Evolutionary conservation across 1,140 invertebrate species (phyloP), one percentile per base, ranked within the genome.

Genomic region (Cotesia chilonis): DNA sequence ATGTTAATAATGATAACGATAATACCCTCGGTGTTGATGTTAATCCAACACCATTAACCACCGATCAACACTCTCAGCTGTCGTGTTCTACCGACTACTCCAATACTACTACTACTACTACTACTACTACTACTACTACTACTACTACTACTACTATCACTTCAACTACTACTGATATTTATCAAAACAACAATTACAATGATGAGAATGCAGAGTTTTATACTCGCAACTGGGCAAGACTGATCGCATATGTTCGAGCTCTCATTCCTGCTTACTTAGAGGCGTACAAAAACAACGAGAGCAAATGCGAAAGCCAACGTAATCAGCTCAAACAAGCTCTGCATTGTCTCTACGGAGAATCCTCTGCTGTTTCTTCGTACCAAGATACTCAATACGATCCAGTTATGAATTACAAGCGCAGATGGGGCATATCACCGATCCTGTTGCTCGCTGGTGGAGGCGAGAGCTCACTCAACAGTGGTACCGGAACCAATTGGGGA

Each of bases 391-490:
- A 59, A 12, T 71, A 71, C 61, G 72, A 82, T 57, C 77, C 80
- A 20, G 77, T 79, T 57, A 65, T 75, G 20, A 78, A 75, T 28
- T 87, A 87, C 66, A 87, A 84, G 68, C 72, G 76, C 65, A 81
- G 85, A 55, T 92, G 90, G 91, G 90, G 90, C 51, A 89, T 91
- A 17, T 88, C 90, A 51, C 84, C 78, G 28, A 83, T 87, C 38
- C 80, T 92, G 72, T 88, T 92, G 68, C 86, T 94, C n/a, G 86
- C 88, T 57, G 93, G 93, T 59, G 93, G 93, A 35, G 93, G 93
- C 51, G 93, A 94, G 82, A 94, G 90, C 83, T 93, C 93, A 28
- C 88, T 94, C 61, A 94, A 92, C 81, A 91, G 90, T 76, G 90
- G 90, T 67, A 83, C 82, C 68, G 90, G 90, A 52, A 86, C 89